Evolutionary conservation across 2,888 invertebrate genomes (phyloP).

Genomic region (Drosophila merina): DNA sequence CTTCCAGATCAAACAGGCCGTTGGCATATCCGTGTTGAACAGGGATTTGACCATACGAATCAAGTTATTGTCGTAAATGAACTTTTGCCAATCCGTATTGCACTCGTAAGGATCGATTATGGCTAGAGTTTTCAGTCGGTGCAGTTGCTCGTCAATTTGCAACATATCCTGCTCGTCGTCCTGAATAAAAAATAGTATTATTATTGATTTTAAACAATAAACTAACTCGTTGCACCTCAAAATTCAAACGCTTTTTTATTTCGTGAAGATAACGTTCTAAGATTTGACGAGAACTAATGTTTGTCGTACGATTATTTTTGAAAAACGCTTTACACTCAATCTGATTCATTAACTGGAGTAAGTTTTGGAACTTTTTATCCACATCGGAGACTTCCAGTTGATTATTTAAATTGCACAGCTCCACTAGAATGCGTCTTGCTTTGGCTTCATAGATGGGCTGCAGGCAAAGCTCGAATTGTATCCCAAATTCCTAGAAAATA

Average conservation of each 20-base stretch:
- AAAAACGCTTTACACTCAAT: conserved; percentile 81
- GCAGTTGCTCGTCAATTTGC: conserved; percentile 82
- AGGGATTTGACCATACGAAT: conserved; percentile 76
- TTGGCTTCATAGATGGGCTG: conserved; percentile 83
- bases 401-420: conserved; percentile 67
- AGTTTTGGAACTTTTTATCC: conserved; percentile 66
- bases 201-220: neutral
- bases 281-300: conserved; percentile 77
- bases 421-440: conserved; percentile 76
- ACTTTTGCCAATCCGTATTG: conserved; percentile 83
- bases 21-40: conserved; percentile 80
- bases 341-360: conserved; percentile 71
- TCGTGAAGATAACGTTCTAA: conserved; percentile 77
- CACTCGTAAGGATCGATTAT: conserved; percentile 83
- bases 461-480: conserved; percentile 81
- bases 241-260: conserved; percentile 78
- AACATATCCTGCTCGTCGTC: conserved; percentile 74
- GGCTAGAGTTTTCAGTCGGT: conserved; percentile 82
- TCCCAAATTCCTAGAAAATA: conserved; percentile 78
- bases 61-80: conserved; percentile 82
- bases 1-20: conserved; percentile 83
- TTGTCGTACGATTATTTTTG: conserved; percentile 75
- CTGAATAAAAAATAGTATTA: conserved; percentile 44
- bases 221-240: conserved; percentile 62
- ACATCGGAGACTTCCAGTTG: conserved; percentile 57